These are phyloP conservation scores for Tricholauxania praeusta DNA, from an alignment of 2,888 invertebrate genomes.

Conservation along the genomic window DNA sequence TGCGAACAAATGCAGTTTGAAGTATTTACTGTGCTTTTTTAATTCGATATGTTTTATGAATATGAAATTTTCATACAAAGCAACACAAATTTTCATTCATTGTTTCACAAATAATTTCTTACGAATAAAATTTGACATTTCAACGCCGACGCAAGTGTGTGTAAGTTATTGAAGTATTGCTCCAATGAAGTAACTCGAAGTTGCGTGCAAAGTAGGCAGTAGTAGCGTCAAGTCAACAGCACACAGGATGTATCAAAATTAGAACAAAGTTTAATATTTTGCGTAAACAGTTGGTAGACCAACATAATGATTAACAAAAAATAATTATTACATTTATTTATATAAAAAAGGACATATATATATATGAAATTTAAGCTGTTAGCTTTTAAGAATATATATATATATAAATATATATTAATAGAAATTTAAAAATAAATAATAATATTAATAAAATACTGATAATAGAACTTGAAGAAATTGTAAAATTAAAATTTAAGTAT, in stretches of 20 bases:
- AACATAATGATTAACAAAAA: background rate
- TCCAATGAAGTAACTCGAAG: background rate
- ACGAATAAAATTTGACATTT: background rate
- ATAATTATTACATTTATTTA: conserved; percentile 17
- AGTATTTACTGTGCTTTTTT: no score
- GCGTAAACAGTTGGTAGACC: background rate
- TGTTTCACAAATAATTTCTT: background rate
- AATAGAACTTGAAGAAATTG: conserved; percentile 39
- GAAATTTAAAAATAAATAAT: conserved; percentile 43
- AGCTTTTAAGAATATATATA: conserved; percentile 33
- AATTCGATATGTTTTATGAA: no score
- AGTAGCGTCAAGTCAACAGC: background rate
- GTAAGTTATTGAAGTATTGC: background rate
- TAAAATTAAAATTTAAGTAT: conserved; percentile 38
- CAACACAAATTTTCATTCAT: no score
- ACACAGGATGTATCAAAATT: background rate
- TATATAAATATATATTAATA: conserved; percentile 29
- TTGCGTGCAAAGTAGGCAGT: background rate
- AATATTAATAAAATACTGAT: conserved; percentile 46
- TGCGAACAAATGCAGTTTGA: no score
- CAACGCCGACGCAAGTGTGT: background rate
- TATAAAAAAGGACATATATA: background rate
- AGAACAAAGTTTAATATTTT: background rate
- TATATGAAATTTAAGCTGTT: conserved; percentile 30
- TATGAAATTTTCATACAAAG: no score